Conservation (phyloP, 2,797 vertebrate species). For the Cyprinella venusta region DNA sequence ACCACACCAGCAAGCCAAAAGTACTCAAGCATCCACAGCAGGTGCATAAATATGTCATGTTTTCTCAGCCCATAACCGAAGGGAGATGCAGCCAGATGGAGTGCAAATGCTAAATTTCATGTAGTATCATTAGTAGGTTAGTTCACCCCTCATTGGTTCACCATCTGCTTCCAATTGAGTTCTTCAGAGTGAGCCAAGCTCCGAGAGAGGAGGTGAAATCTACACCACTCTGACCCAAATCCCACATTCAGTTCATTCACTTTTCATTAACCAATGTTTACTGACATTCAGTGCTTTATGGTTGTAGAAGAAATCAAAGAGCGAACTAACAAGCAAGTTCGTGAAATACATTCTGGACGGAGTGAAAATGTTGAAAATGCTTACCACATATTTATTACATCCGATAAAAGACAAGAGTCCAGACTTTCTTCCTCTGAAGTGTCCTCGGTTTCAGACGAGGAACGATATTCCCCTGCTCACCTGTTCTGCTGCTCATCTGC, state of each 20-base stretch:
- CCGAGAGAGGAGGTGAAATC: conserved; percentile 53
- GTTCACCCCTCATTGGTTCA: conserved; percentile 89
- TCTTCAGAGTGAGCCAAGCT: conserved; percentile 47
- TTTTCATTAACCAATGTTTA: conserved; percentile 49
- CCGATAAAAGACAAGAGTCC: no score
- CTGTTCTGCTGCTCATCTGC: not conserved
- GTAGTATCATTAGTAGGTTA: conserved; percentile 87
- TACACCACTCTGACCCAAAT: conserved; percentile 44
- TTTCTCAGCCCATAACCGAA: conserved; percentile 72
- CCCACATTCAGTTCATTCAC: conserved; percentile 9
- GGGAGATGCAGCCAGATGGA: conserved; percentile 86
- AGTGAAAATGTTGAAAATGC: not conserved
- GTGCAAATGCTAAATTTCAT: conserved; percentile 86
- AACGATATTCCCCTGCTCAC: not conserved
- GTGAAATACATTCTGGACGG: not conserved
- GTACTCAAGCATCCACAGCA: conserved; percentile 74
- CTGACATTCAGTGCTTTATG: not conserved
- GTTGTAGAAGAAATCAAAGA: not conserved
- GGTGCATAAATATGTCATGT: conserved; percentile 80
- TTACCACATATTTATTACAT: not conserved
- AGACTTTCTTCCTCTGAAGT: not conserved
- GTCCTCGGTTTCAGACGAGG: not conserved
- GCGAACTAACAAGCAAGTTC: not conserved
- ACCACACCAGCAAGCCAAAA: conserved; percentile 69
- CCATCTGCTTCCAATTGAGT: conserved; percentile 88